Evolutionary conservation across 2,113 vertebrate genomes (phyloP), one percentile per base, ranked within the genome.

Genomic region (Brienomyrus brachyistius): DNA sequence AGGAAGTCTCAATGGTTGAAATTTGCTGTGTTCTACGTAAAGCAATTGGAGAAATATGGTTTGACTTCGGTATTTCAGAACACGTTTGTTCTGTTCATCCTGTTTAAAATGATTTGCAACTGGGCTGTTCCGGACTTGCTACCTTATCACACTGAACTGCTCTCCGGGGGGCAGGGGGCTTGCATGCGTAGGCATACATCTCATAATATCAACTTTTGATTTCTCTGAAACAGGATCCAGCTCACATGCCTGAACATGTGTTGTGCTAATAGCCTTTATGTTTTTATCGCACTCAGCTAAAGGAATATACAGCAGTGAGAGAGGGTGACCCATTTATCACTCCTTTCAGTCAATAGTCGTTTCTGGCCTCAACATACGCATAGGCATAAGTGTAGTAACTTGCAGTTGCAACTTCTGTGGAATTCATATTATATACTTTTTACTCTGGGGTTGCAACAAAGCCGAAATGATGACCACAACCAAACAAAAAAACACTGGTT

Each of bases 201-300:
- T 80, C 74, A 43, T 19, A 35, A n/a, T 31, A 80, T 56, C 11
- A 80, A 89, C 13, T 80, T 7, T 88, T 48, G 35, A 23, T 50
- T 43, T 77, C 43, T 80, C 77, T 80, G 21, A 52, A 43, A 15
- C 4, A 45, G 52, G 27, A 31, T n/a, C 17, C 88, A 80, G n/a
- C 50, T 56, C 80, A 77, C 88, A 82, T 89, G 88, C 27, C 31
- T 27, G 50, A 77, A 89, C 88, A 80, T 51, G 74, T 80, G 88
- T 50, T 83, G 35, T 43, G 2, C 56, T 56, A 88, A 13, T 89
- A 80, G 88, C 47, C 35, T 88, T 45, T 47, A 88, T 88, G 59
- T 56, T 66, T 66, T 88, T 11, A 43, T 82, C 17, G 6, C 6
- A 40, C 74, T 80, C 74, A 43, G 13, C 13, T 80, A 40, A 80